Evolutionary conservation across 2,888 invertebrate genomes (phyloP).

Genomic region (Drosophila stalkeri): DNA sequence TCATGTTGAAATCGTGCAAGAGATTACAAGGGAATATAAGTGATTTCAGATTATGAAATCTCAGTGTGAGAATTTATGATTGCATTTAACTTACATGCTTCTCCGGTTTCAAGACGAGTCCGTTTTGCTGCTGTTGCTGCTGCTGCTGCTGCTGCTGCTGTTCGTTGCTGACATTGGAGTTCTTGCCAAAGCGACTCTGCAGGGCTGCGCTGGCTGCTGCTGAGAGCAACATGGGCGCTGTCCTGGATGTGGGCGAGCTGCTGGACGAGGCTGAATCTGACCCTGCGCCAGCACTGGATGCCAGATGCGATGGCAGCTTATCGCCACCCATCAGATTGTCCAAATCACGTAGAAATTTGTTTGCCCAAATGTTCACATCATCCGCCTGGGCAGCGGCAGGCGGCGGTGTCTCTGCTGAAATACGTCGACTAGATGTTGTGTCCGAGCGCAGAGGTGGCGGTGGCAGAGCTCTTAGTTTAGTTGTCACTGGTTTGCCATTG

Average conservation of each 20-base stretch:
- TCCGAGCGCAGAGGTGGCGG: slow-evolving; percentile 64
- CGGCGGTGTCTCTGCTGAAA: slow-evolving; percentile 26
- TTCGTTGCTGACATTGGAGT: slow-evolving; percentile 31
- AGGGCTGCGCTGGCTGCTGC: slow-evolving; percentile 81
- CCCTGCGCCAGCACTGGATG: slow-evolving; percentile 29
- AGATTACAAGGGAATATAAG: slow-evolving; percentile 56
- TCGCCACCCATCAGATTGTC: slow-evolving; percentile 84
- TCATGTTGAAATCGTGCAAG: slow-evolving; percentile 64
- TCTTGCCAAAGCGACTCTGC: slow-evolving; percentile 78
- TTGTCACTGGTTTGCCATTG: slow-evolving; percentile 69
- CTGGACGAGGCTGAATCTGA: slow-evolving; percentile 51
- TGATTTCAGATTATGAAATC: slow-evolving; percentile 51
- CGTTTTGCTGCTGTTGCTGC: slow-evolving; percentile 57
- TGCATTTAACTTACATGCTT: slow-evolving; percentile 84
- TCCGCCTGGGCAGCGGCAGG: slow-evolving; percentile 59
- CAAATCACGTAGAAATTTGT: slow-evolving; percentile 85
- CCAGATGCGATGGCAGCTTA: slow-evolving; percentile 73
- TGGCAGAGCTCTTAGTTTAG: slow-evolving; percentile 76
- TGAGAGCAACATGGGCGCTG: slow-evolving; percentile 80
- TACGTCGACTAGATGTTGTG: slow-evolving; percentile 12
- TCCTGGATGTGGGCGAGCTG: slow-evolving; percentile 71
- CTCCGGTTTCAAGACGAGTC: slow-evolving; percentile 84
- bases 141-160: slow-evolving; percentile 34
- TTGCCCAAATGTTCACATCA: slow-evolving; percentile 85
- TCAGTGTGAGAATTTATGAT: slow-evolving; percentile 50